Evolutionary conservation across 2,888 invertebrate genomes (phyloP).

Genomic region (Pediacus dermestoides): DNA sequence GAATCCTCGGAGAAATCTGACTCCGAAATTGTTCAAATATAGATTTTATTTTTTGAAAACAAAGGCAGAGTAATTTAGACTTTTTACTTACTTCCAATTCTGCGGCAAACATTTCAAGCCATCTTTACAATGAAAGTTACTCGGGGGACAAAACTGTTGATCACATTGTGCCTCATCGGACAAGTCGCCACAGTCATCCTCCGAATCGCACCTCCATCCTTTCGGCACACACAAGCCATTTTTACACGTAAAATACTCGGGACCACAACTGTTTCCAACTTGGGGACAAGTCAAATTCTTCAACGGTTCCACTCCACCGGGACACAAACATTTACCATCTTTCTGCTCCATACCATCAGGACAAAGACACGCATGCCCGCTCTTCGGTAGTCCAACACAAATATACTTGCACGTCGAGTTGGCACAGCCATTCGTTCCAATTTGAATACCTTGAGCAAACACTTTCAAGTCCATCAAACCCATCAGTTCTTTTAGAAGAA

Average conservation of each 20-base stretch:
- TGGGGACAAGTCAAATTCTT: slow-evolving; percentile 69
- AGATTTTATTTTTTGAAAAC: too few species aligned
- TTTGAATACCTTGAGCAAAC: slow-evolving; percentile 71
- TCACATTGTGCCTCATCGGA: slow-evolving; percentile 58
- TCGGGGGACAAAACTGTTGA: slow-evolving; percentile 52
- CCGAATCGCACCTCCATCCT: slow-evolving; percentile 58
- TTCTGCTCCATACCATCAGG: slow-evolving; percentile 63
- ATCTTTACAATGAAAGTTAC: slow-evolving; percentile 58
- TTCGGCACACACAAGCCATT: slow-evolving; percentile 59
- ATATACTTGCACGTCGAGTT: slow-evolving; percentile 64
- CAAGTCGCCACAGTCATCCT: slow-evolving; percentile 64
- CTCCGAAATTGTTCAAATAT: too few species aligned
- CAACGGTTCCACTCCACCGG: slow-evolving; percentile 61
- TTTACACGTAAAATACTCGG: slow-evolving; percentile 58
- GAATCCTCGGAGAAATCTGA: too few species aligned
- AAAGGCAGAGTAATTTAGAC: too few species aligned
- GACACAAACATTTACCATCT: slow-evolving; percentile 70
- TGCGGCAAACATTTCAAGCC: slow-evolving; percentile 59
- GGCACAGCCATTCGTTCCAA: slow-evolving; percentile 70
- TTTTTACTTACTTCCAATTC: too few species aligned
- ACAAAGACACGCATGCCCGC: slow-evolving; percentile 69
- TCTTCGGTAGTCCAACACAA: slow-evolving; percentile 70
- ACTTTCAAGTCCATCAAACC: slow-evolving; percentile 83
- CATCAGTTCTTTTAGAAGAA: slow-evolving; percentile 54
- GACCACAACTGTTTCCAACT: slow-evolving; percentile 57